Evolutionary conservation across 2,113 vertebrate species (phyloP), one percentile per base, ranked within the genome.

Genomic region (Hyla sarda): DNA sequence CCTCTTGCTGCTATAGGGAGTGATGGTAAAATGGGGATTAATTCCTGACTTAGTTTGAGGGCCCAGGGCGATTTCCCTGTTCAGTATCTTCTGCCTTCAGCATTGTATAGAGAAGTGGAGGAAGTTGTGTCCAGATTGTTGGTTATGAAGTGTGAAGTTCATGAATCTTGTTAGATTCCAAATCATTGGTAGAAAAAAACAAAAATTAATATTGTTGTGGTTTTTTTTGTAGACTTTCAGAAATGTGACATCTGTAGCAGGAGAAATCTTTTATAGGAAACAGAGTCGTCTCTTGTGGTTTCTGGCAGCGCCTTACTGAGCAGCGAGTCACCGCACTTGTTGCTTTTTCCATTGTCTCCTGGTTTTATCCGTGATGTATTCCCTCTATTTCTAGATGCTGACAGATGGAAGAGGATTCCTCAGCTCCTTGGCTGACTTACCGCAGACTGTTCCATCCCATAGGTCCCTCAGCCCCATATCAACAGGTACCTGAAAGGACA

Each of bases 401-500:
- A 77, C 74, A 54, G 45, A 67, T 48, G 74, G 82, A 73, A 47
- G 32, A n/a, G 41, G 52, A 9, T 41, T 62, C 32, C 69, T 45
- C n/a, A 41, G 28, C 30, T 84, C 47, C 30, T 25, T 62, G 52
- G 77, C 73, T 62, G 60, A 50, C 67, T 34, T 73, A 76, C 83
- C 83, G 34, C 83, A 78, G 28, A 48, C 34, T 78, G 19, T 75
- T 85, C 83, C 83, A 85, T 67, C 45, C 41, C 52, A 9, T 60
- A 23, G 50, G 82, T 45, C 37, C 72, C 52, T 62, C 41, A 67
- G 37, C 76, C 37, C 14, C 14, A 50, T 76, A 72, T 75, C 54
- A 84, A 30, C 47, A 23, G 72, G 30, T 65, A 47, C 52, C 25
- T 72, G 81, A 28, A 34, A 45, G 41, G 41, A 41, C 41, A 41